Evolutionary conservation across 2,888 invertebrate genomes (phyloP).

Genomic region (Sycophila texana): DNA sequence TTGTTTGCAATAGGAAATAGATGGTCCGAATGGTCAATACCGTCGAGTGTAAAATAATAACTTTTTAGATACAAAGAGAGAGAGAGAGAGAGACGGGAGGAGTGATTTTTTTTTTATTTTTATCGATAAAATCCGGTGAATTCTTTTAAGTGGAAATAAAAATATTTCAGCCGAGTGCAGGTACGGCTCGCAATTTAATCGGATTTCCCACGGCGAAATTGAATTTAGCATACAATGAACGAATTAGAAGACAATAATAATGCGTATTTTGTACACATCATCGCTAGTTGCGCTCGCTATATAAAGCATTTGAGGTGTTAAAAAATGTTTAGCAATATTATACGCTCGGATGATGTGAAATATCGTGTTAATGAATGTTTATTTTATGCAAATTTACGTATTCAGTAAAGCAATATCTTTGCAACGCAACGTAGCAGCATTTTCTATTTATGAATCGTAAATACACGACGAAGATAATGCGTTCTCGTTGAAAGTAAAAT

Average conservation of each 20-base stretch:
- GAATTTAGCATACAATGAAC: conserved; percentile 39
- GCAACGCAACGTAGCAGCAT: conserved; percentile 23
- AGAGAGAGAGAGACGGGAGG: too few species aligned
- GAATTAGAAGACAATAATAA: conserved; percentile 19
- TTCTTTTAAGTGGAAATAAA: too few species aligned
- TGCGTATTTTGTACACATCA: not conserved
- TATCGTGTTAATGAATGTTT: conserved; percentile 36
- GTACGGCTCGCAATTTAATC: conserved; percentile 36
- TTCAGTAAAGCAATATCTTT: conserved; percentile 27
- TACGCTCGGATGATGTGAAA: conserved; percentile 20
- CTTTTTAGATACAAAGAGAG: too few species aligned
- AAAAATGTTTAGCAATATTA: conserved; percentile 38
- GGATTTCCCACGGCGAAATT: conserved; percentile 42
- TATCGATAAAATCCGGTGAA: too few species aligned
- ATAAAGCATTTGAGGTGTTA: not conserved
- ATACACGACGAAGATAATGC: conserved; percentile 34
- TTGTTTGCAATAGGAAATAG: too few species aligned
- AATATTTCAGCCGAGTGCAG: not conserved
- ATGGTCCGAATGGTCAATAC: too few species aligned
- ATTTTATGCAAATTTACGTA: conserved; percentile 34
- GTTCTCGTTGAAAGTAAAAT: conserved; percentile 35
- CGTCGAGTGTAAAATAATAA: too few species aligned
- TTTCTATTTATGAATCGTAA: conserved; percentile 43
- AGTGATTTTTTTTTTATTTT: too few species aligned
- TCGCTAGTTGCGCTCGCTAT: not conserved